Base-by-base conservation (phyloP, 2,888 invertebrate genomes). In the Clanis bilineata region DNA sequence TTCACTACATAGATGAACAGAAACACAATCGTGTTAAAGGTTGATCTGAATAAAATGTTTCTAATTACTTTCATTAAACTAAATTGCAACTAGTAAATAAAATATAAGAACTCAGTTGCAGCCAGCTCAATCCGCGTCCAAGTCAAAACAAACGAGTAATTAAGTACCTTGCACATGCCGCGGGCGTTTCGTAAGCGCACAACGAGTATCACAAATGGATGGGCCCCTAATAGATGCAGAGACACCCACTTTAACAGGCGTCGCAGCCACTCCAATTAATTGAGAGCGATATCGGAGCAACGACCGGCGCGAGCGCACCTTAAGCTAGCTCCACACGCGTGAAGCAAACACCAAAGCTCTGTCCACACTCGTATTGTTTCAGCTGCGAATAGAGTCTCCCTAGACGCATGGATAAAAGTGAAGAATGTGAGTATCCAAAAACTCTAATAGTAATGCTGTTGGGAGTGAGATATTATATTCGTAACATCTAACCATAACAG, bases 291-390 rank as follows among this genome's bases (percentile, higher is more conserved):
- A 63, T 65, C 65, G 62, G 63, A 63, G 70, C 75, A 76, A 76
- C 72, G 80, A 78, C 81, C 77, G 74, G 58, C 75, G 77, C 75
- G 69, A 66, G 77, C 77, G 77, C 81, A 77, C 72, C 76, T 74
- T 18, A 44, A 10, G 36, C 12, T 12, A 36, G 12, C 36, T 36
- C 12, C 36, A 36, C 36, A 36, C 10, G 12, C 36, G 3, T 36
- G 36, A 1, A 36, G 36, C 36, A 36, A 12, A 36, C 1, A 36
- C 12, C 36, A 12, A 36, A 9, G 36, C 12, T 9, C 2, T 9
- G 36, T 36, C 36, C 36, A 36, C 36, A 36, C 36, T 36, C 1
- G 12, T 36, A 9, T 9, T 1, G 5, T 32, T 32, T 32, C 32
- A 32, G 32, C 32, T 32, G 32, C 32, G 5, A 5, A 6, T 32